These are phyloP conservation scores for Crax fasciolata DNA, from an alignment of 2,797 vertebrate genomes.

Conservation along the genomic window DNA sequence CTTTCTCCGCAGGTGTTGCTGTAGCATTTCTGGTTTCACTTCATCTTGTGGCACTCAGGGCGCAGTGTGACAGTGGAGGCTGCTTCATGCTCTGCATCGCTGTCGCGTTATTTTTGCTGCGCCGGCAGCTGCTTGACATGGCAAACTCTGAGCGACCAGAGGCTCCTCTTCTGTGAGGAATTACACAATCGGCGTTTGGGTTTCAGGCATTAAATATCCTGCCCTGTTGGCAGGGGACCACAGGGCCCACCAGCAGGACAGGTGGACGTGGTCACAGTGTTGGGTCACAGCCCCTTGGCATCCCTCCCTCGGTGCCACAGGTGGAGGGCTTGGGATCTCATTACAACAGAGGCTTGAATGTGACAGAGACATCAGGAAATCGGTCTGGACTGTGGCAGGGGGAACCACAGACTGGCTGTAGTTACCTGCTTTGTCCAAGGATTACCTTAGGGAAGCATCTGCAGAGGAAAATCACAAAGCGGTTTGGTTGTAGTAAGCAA, in stretches of 20 bases:
- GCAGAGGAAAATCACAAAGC: not conserved
- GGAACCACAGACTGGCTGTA: not conserved
- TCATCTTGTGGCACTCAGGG: not conserved
- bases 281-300: not conserved
- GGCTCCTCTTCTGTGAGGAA: constrained; percentile 27
- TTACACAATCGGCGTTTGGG: not conserved
- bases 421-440: not conserved
- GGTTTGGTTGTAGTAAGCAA: not conserved
- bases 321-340: not conserved
- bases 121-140: constrained; percentile 44
- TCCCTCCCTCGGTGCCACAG: not conserved
- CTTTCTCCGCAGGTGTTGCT: constrained; percentile 21
- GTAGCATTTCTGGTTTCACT: constrained; percentile 25
- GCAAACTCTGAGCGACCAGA: not conserved
- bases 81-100: not conserved
- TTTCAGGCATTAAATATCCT: not conserved
- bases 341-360: not conserved
- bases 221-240: not conserved
- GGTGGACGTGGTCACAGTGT: not conserved
- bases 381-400: not conserved
- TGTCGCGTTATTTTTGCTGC: constrained; percentile 26
- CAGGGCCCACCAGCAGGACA: not conserved
- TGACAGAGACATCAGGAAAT: not conserved
- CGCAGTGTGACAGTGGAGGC: not conserved
- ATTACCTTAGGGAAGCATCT: not conserved